These are phyloP conservation scores for Pantherophis vulpinus DNA, from an alignment of 2,797 vertebrate species.

Conservation along the genomic window DNA sequence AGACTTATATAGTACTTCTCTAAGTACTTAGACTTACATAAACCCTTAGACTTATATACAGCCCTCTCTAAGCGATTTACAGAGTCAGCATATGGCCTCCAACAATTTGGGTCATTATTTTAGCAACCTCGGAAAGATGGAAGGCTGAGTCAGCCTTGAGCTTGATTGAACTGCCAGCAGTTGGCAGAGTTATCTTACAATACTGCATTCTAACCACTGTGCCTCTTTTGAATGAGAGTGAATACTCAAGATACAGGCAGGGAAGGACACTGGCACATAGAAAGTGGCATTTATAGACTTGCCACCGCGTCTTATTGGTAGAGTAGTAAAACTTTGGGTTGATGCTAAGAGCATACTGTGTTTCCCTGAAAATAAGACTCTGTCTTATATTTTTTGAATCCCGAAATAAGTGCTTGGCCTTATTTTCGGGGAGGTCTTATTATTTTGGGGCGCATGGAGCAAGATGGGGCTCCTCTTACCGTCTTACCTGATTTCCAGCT, in stretches of 20 bases:
- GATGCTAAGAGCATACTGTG: not conserved
- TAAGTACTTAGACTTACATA: not conserved
- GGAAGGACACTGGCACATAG: not conserved
- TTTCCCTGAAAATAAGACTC: too few species aligned
- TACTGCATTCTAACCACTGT: not conserved
- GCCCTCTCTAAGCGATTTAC: not conserved
- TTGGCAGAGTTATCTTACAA: not conserved
- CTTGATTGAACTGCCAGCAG: not conserved
- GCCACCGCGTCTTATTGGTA: not conserved
- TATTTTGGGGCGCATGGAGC: too few species aligned
- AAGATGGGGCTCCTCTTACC: too few species aligned
- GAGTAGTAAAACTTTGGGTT: not conserved
- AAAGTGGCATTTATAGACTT: not conserved
- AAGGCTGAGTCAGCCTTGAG: not conserved
- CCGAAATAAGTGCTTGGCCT: too few species aligned
- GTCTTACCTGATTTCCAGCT: too few species aligned
- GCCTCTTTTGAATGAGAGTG: not conserved
- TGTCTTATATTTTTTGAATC: too few species aligned
- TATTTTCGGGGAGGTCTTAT: too few species aligned
- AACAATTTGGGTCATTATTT: not conserved
- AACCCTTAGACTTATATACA: not conserved
- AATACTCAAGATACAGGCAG: not conserved
- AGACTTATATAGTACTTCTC: not conserved
- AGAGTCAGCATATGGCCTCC: not conserved
- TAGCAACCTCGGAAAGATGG: not conserved